Evolutionary conservation across 2,888 invertebrate genomes (phyloP).

Genomic region (Parnassius mnemosyne): DNA sequence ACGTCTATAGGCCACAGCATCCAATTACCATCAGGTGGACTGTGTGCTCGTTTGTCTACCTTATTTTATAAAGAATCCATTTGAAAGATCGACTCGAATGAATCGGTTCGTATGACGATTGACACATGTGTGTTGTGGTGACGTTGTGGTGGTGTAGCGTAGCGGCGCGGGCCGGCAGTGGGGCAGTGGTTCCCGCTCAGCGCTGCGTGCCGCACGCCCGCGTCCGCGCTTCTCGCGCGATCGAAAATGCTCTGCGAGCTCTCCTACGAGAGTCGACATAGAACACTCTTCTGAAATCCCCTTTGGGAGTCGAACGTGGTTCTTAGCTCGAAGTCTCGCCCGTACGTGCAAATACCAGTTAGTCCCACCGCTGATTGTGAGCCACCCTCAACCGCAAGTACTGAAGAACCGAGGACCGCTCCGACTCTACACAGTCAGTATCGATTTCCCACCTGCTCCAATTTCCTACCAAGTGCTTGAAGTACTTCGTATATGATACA

Average conservation of each 20-base stretch:
- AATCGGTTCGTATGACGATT: no score
- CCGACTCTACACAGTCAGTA: constrained; percentile 1
- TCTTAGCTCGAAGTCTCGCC: constrained; percentile 31
- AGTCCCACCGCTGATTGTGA: background rate
- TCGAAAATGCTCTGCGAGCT: background rate
- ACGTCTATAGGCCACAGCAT: no score
- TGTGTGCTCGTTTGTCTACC: no score
- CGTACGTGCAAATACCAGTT: background rate
- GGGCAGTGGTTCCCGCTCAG: constrained; percentile 41
- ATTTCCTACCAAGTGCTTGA: background rate
- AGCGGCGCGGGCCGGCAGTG: constrained; percentile 23
- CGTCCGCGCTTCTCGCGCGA: constrained; percentile 34
- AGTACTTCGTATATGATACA: background rate
- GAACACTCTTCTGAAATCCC: constrained; percentile 35
- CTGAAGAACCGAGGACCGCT: background rate
- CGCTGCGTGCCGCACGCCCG: constrained; percentile 48
- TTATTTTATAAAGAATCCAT: no score
- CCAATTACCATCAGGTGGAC: no score
- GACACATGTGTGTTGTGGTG: background rate
- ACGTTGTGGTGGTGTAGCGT: constrained; percentile 19
- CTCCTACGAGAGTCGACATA: constrained; percentile 32
- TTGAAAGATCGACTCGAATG: no score
- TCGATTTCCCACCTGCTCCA: constrained; percentile 16
- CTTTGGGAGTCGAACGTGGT: constrained; percentile 38
- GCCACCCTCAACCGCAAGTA: background rate